Conservation (phyloP, 2,797 vertebrate species). For the Acropternis orthonyx region DNA sequence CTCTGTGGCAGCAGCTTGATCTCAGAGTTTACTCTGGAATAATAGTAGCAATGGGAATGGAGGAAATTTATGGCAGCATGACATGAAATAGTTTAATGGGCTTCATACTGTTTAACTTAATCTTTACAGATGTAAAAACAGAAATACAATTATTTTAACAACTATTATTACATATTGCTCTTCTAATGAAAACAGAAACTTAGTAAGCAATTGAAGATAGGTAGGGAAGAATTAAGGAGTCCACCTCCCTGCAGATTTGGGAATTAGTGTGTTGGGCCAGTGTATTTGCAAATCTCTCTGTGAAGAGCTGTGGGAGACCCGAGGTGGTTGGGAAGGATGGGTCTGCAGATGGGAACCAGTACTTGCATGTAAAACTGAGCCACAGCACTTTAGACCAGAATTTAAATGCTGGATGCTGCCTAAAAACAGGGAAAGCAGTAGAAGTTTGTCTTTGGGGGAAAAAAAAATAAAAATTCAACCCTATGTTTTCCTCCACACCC, state of each 20-base stretch:
- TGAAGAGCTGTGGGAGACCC: neutral
- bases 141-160: constrained; percentile 77
- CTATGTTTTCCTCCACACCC: fast-evolving
- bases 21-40: constrained; percentile 73
- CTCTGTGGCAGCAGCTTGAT: constrained; percentile 71
- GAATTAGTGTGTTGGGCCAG: neutral
- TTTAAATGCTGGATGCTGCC: neutral
- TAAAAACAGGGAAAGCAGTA: neutral
- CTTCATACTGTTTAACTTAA: constrained; percentile 76
- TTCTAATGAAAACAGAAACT: constrained; percentile 57
- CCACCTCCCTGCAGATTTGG: neutral
- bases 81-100: constrained; percentile 73
- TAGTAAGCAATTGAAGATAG: constrained; percentile 24
- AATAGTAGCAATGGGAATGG: constrained; percentile 71
- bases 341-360: neutral
- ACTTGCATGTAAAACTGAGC: neutral
- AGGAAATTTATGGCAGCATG: constrained; percentile 67
- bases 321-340: neutral
- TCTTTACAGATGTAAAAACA: constrained; percentile 82
- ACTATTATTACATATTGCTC: constrained; percentile 73
- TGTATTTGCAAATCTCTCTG: neutral
- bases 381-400: fast-evolving
- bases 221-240: neutral
- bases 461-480: neutral
- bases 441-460: neutral